Evolutionary conservation across 2,113 vertebrate genomes (phyloP).

Genomic region (Apeltes quadracus): DNA sequence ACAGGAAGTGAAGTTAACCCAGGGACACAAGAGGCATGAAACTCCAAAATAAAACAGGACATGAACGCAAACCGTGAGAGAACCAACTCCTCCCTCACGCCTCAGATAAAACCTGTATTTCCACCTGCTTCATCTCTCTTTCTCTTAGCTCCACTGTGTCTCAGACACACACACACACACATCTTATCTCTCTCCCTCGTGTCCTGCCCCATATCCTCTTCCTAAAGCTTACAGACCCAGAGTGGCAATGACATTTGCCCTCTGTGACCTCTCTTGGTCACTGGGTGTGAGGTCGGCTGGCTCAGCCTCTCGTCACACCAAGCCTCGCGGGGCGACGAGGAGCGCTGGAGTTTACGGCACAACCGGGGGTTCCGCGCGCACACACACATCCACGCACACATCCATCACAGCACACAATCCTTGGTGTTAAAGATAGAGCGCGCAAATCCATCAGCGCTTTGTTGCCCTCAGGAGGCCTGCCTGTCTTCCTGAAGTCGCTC

Average conservation of each 20-base stretch:
- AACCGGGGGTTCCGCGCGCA: not conserved
- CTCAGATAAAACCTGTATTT: not conserved
- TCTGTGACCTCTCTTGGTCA: slow-evolving; percentile 48
- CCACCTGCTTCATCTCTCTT: not conserved
- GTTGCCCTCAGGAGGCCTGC: slow-evolving; percentile 38
- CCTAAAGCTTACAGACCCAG: slow-evolving; percentile 14
- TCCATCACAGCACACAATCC: slow-evolving; percentile 23
- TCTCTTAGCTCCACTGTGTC: not conserved
- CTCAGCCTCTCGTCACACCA: slow-evolving; percentile 45
- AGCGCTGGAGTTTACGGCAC: slow-evolving; percentile 19
- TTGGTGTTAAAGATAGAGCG: slow-evolving; percentile 44
- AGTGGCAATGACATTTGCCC: slow-evolving; percentile 49
- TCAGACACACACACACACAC: slow-evolving; percentile 22
- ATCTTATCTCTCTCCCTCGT: slow-evolving; percentile 5
- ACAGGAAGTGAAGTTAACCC: no score
- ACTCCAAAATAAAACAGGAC: no score
- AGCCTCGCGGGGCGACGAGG: not conserved
- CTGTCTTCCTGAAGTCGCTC: slow-evolving; percentile 36
- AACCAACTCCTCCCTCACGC: not conserved
- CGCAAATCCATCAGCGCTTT: slow-evolving; percentile 46
- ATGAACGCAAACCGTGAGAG: no score
- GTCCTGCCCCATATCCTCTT: slow-evolving; percentile 12
- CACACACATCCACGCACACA: slow-evolving; percentile 1
- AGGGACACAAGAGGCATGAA: no score
- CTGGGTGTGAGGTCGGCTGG: slow-evolving; percentile 34